Base-by-base conservation (phyloP, 2,113 vertebrate genomes). In the Dendrocopos noguchii region DNA sequence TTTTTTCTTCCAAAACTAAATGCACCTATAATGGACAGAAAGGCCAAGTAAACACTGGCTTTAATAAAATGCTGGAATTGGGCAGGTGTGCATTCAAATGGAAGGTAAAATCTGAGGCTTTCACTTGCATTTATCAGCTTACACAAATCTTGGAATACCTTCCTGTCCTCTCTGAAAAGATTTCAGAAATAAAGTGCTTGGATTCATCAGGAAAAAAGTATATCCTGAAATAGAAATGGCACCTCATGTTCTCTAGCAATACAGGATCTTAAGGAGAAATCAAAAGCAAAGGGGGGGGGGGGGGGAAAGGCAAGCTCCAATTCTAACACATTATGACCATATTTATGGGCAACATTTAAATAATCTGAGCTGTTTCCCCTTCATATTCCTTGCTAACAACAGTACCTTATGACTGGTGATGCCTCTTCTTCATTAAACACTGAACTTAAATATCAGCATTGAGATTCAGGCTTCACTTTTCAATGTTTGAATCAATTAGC, bases 201-300 rank as follows among this genome's bases (percentile, higher is more conserved):
- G 74, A 84, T 15, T 92, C n/a, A 61, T 61, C 74, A 87, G 78
- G 77, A 68, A 79, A 79, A 94, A 82, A 15, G 42, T 44, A 33
- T 9, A 68, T 9, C 22, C 61, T 74, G 64, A 92, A 86, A 82
- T 33, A 94, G 68, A 94, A 95, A 59, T 79, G 78, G n/a, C 29
- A 91, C 33, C 20, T 84, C 47, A 19, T 67, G 65, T 92, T 86
- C 61, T 88, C 29, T 47, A 84, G 74, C 17, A 88, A 68, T 80
- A 64, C 9, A 65, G 25, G 25, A 89, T 44, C 22, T 71, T 84
- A 60, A 47, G 53, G 66, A 91, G 61, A 81, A 95, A 74, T 1
- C 31, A 68, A 57, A 74, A 91, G 22, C 73, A 44, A 44, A 44
- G 36, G 36, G 42, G 36, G 36, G 42, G 42, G n/a, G n/a, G n/a